Percentiles rank a stretch among this genome's conserved stretches.
Conservation (phyloP, 2,113 vertebrate genomes). For the Megalops atlanticus region DNA sequence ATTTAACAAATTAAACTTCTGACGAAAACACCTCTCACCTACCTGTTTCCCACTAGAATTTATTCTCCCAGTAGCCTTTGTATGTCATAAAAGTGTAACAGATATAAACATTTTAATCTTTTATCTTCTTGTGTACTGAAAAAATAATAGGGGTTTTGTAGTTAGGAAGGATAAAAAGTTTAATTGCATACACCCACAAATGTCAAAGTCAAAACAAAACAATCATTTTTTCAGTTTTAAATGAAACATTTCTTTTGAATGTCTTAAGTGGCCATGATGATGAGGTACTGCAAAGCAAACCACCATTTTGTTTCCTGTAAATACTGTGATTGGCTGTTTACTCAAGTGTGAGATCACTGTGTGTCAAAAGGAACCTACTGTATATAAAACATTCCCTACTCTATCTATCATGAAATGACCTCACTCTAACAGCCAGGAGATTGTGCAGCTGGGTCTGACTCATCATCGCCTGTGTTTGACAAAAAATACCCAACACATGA, state of each 20-base stretch:
- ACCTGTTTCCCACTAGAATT: not conserved
- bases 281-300: not conserved
- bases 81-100: not conserved
- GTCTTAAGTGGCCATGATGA: not conserved
- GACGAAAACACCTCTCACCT: not conserved
- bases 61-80: not conserved
- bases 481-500: not conserved
- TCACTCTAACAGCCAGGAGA: not conserved
- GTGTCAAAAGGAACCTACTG: not conserved
- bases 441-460: not conserved
- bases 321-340: not conserved
- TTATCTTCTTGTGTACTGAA: not conserved
- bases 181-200: not conserved
- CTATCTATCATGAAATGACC: not conserved
- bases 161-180: not conserved
- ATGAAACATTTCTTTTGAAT: not conserved
- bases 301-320: not conserved
- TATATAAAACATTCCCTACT: not conserved
- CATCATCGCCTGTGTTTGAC: not conserved
- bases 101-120: not conserved
- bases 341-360: not conserved
- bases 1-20: not conserved
- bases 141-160: not conserved
- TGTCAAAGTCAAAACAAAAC: not conserved
- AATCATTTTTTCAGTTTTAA: conserved; percentile 7